Percentiles rank a stretch among this genome's conserved stretches.
phyloP scores from a whole-genome alignment of 64 coral and sea anemone genomes.

The Montipora capricornis region DNA sequence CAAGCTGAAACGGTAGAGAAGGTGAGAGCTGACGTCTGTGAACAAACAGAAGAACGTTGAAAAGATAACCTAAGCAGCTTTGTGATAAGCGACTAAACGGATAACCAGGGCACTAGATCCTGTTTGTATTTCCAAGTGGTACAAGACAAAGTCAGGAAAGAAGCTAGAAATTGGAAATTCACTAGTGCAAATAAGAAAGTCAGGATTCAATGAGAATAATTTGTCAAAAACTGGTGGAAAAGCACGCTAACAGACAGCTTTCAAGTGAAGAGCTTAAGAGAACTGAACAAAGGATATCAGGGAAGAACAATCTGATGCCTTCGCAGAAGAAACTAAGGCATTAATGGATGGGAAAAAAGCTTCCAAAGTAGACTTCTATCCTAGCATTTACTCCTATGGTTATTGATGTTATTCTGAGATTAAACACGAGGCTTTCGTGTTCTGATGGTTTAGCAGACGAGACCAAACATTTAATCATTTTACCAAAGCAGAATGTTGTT shows the following conservation, averaged over 20 bases:
- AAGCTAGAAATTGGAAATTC: not conserved
- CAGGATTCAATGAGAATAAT: not conserved
- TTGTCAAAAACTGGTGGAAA: not conserved
- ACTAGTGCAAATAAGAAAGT: not conserved
- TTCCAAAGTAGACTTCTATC: no score
- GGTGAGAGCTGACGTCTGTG: constrained; percentile 4
- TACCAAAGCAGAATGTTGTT: not conserved
- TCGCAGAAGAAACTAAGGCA: no score
- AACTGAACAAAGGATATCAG: constrained; percentile 55
- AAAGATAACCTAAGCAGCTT: not conserved
- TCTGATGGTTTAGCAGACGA: constrained; percentile 49
- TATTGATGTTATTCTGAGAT: constrained; percentile 54
- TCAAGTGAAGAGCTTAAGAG: constrained; percentile 12
- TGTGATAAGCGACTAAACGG: not conserved
- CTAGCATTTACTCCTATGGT: constrained; percentile 51
- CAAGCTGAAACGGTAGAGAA: constrained; percentile 4
- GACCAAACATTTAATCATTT: constrained; percentile 48
- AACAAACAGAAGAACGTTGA: not conserved
- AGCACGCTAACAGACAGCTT: not conserved
- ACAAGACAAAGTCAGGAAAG: not conserved
- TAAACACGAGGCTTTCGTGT: not conserved
- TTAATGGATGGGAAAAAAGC: no score
- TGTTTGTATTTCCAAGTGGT: not conserved
- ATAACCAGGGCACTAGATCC: not conserved
- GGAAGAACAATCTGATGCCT: constrained; percentile 55